Conservation (phyloP, 2,797 vertebrate genomes). For the Avahi laniger region DNA sequence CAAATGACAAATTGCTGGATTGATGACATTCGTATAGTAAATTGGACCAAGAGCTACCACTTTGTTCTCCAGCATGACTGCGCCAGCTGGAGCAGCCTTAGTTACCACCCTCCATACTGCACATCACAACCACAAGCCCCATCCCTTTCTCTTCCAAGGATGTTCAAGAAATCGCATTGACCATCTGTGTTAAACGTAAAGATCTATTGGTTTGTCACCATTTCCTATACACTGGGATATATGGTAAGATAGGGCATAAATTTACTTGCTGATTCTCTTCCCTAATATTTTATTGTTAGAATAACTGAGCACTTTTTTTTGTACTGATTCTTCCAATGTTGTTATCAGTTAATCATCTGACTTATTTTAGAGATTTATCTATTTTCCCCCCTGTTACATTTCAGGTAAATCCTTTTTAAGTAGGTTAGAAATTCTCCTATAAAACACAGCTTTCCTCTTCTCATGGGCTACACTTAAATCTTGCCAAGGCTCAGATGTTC, state of each 20-base stretch:
- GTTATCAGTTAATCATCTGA: not conserved
- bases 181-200: not conserved
- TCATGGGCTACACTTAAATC: not conserved
- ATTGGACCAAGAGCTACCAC: not conserved
- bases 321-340: not conserved
- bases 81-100: not conserved
- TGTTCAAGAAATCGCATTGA: not conserved
- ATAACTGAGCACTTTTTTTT: not conserved
- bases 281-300: not conserved
- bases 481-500: conserved; percentile 56
- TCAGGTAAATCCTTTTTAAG: conserved; percentile 31
- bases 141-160: not conserved
- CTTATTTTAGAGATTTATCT: conserved; percentile 3
- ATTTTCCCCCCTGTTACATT: not conserved
- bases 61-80: not conserved
- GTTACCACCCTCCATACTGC: not conserved
- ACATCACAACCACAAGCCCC: not conserved
- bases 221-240: not conserved
- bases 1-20: not conserved
- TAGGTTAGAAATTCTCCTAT: conserved; percentile 50
- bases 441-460: conserved; percentile 49
- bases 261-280: not conserved
- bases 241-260: not conserved
- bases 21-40: not conserved
- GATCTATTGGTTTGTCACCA: not conserved